These are phyloP conservation scores for Planococcus citri DNA, from an alignment of 1,140 invertebrate genomes.

Conservation along the genomic window DNA sequence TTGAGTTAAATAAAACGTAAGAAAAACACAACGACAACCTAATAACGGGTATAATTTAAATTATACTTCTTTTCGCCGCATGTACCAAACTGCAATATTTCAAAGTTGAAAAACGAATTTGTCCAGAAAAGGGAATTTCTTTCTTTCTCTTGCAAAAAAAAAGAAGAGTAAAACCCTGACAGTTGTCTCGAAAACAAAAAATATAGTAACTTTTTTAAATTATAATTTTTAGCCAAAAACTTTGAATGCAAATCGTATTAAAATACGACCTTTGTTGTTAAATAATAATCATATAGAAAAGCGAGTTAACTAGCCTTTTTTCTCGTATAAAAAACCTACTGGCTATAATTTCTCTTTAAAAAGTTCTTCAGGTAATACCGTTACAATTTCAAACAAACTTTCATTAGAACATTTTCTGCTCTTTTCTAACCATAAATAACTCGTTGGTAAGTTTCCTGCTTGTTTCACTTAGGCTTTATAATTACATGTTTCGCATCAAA, in stretches of 20 bases:
- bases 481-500: background rate
- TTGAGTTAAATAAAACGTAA: background rate
- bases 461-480: background rate
- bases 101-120: background rate
- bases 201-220: background rate
- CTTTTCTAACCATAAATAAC: background rate
- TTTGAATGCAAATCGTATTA: slow-evolving; percentile 8
- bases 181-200: background rate
- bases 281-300: slow-evolving; percentile 8
- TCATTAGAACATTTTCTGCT: background rate
- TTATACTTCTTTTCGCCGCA: background rate
- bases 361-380: background rate
- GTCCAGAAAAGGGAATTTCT: too few relatives aligned
- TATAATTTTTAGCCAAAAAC: background rate
- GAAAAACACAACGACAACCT: background rate
- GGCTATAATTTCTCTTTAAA: background rate
- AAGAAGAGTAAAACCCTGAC: too few relatives aligned
- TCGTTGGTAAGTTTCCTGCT: background rate
- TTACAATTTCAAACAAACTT: background rate
- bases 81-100: slow-evolving; percentile 2
- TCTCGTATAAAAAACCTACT: background rate
- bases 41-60: background rate
- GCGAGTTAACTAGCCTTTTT: background rate
- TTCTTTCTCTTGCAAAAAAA: too few relatives aligned
- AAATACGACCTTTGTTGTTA: slow-evolving; percentile 2